Base-by-base conservation (phyloP, 2,888 invertebrate species). In the Chymomyza fuscimana region DNA sequence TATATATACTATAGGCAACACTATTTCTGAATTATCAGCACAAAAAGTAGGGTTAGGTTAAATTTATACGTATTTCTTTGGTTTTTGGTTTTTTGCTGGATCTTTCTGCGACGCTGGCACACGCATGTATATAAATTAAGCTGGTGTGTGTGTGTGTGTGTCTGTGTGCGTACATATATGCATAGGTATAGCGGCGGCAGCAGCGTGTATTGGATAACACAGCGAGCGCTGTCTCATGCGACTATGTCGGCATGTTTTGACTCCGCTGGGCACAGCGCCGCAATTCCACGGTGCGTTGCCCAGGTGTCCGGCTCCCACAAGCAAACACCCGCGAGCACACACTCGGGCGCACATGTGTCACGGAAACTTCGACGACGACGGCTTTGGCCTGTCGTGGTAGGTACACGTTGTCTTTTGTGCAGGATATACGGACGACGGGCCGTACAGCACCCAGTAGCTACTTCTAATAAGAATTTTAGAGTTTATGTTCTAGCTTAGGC, bases 1-100 rank as follows among this genome's bases (percentile, higher is more conserved):
- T 56, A 52, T 69, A 56, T 71, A 72, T 74, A 64, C 70, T 69
- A 69, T 67, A 72, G 70, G 69, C 77, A 75, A 73, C 85, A 82
- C 82, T 82, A 82, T 82, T 82, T 82, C 81, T 85, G 81, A 86
- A 86, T 85, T 85, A 86, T 86, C 86, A 86, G 80, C 84, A 74
- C 59, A 74, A 81, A 78, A 85, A 85, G 85, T 85, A 86, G 86
- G 85, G 85, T 85, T 85, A 85, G 86, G 85, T 85, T 87, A 80
- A 83, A 72, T 85, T 85, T 87, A 83, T 83, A 85, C 81, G 78
- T 80, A 65, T 67, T 76, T 74, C 71, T 71, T 76, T 46, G 70
- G 69, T 80, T 64, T 82, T 82, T 87, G 72, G 75, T 83, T 83
- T 82, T 83, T 87, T 83, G 83, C 83, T 83, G 85, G 85, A 85